Evolutionary conservation across 2,113 vertebrate species (phyloP).

Genomic region (Telmatochromis bifrenatus): DNA sequence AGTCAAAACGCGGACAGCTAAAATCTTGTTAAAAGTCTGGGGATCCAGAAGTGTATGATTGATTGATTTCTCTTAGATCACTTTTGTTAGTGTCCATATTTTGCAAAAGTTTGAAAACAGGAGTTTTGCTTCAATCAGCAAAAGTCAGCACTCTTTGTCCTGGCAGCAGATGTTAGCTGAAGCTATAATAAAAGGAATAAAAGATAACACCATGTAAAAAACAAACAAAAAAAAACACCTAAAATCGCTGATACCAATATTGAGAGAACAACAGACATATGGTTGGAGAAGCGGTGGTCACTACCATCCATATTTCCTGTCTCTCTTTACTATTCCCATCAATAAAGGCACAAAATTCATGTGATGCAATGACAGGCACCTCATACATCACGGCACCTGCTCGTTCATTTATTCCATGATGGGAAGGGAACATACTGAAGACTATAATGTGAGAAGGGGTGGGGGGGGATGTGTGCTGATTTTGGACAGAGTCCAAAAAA

Average conservation of each 20-base stretch:
- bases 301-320: background rate
- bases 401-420: constrained; percentile 37
- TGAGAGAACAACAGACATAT: background rate
- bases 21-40: background rate
- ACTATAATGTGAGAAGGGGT: constrained; percentile 22
- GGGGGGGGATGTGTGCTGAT: background rate
- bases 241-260: background rate
- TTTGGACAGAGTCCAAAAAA: constrained; percentile 60
- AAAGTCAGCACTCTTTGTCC: background rate
- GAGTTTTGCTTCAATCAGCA: background rate
- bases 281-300: background rate
- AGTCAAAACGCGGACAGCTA: background rate
- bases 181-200: background rate
- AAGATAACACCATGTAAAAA: background rate
- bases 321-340: background rate
- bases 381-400: constrained; percentile 30
- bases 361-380: background rate
- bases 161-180: background rate
- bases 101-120: background rate
- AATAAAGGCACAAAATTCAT: background rate
- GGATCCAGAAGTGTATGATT: background rate
- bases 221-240: accelerated
- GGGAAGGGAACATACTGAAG: constrained; percentile 1
- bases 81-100: background rate
- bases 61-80: background rate